A percentile compares a stretch with the other conserved stretches of the same genome.
These are phyloP conservation scores for Gari tellinella DNA, from an alignment of 2,888 invertebrate species.

Conservation along the genomic window DNA sequence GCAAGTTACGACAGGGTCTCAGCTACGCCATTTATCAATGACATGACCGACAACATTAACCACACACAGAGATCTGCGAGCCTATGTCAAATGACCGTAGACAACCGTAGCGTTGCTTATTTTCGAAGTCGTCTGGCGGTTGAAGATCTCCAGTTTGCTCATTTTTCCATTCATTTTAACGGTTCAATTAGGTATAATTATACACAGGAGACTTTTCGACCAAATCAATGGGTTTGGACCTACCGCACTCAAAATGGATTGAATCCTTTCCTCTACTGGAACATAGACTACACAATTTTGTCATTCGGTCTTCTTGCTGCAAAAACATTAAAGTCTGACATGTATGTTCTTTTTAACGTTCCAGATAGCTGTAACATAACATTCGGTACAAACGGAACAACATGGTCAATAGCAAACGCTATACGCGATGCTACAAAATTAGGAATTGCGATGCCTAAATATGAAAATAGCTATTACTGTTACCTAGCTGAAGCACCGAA, in stretches of 20 bases:
- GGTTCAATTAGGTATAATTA: not conserved
- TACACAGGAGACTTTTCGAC: conserved; percentile 21
- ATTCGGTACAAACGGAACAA: conserved; percentile 30
- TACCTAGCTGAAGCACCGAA: conserved; percentile 29
- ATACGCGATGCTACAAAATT: not conserved
- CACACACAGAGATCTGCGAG: not conserved
- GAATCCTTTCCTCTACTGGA: conserved; percentile 42
- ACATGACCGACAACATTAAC: not conserved
- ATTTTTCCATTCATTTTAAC: too few species aligned
- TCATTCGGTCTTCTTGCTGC: conserved; percentile 44
- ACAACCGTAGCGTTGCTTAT: conserved; percentile 1
- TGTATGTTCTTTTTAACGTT: not conserved
- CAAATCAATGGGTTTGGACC: conserved; percentile 45
- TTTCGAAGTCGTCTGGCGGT: too few species aligned
- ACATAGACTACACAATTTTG: conserved; percentile 31
- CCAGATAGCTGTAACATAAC: conserved; percentile 4
- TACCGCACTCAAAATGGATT: conserved; percentile 19
- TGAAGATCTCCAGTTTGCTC: too few species aligned
- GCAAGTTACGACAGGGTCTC: too few species aligned
- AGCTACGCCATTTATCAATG: too few species aligned
- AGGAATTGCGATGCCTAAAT: not conserved
- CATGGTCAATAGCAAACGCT: conserved; percentile 19
- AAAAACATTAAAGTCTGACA: conserved; percentile 15
- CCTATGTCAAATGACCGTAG: not conserved
- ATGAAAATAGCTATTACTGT: conserved; percentile 37